Percentiles rank a stretch among this genome's conserved stretches.
phyloP scores from a whole-genome alignment of 2,888 invertebrate species.

The Cordilura impudica region DNA sequence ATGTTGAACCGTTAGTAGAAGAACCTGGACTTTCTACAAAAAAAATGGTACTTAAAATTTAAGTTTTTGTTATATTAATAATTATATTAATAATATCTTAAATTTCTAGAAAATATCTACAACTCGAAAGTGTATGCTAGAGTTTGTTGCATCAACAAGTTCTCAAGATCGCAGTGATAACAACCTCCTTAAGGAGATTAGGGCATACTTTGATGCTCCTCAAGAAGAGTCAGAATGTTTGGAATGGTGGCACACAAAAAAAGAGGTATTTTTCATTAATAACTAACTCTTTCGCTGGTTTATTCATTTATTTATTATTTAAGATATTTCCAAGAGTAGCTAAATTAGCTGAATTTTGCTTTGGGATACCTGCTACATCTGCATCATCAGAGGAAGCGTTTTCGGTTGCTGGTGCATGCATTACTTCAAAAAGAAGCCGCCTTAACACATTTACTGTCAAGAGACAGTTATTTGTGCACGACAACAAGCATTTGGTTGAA shows the following conservation, averaged over 20 bases:
- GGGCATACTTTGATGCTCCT: conserved; percentile 10
- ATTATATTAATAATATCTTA: not conserved
- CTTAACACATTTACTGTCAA: conserved; percentile 9
- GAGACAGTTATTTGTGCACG: conserved; percentile 8
- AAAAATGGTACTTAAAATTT: conserved; percentile 20
- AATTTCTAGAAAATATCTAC: conserved; percentile 17
- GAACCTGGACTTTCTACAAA: conserved; percentile 1
- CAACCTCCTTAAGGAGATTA: not conserved
- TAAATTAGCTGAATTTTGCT: conserved; percentile 13
- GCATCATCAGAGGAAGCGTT: conserved; percentile 30
- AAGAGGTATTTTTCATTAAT: conserved; percentile 6
- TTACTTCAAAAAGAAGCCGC: conserved; percentile 11
- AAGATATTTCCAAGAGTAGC: conserved; percentile 18
- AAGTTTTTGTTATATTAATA: not conserved
- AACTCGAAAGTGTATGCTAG: conserved; percentile 4
- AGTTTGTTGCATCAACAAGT: conserved; percentile 15
- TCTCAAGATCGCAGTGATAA: not conserved
- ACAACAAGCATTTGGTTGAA: conserved; percentile 24
- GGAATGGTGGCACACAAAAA: conserved; percentile 21
- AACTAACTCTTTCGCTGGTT: not conserved
- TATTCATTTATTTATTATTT: not conserved
- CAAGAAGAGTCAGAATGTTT: conserved; percentile 23
- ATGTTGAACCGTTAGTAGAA: not conserved
- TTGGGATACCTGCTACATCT: conserved; percentile 20
- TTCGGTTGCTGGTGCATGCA: conserved; percentile 18